phyloP scores from a whole-genome alignment of 2,113 vertebrate species.

The Nerophis lumbriciformis region DNA sequence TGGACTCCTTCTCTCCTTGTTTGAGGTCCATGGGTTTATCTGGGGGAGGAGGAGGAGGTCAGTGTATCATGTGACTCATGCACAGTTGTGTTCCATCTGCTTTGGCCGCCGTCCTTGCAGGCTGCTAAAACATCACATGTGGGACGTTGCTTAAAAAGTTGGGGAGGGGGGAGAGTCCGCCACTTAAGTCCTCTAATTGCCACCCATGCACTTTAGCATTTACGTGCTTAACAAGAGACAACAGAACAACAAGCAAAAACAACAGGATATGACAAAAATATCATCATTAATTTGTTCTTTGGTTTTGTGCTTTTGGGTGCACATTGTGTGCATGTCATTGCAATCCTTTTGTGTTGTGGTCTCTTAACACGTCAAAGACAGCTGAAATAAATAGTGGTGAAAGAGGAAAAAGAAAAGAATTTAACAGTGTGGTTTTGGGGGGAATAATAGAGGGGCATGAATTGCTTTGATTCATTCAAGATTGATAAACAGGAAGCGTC shows the following conservation, averaged over 20 bases:
- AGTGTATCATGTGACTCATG: constrained; percentile 53
- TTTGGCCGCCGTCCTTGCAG: constrained; percentile 49
- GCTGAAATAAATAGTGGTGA: background rate
- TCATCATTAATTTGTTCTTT: background rate
- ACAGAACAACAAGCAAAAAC: background rate
- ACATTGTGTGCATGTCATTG: background rate
- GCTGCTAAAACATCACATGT: constrained; percentile 35
- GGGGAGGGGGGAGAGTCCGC: constrained; percentile 20
- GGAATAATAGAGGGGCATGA: constrained; percentile 14
- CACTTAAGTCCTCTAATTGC: constrained; percentile 5
- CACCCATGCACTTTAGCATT: background rate
- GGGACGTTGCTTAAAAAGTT: constrained; percentile 18
- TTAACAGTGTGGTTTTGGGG: background rate
- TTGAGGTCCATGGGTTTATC: constrained; percentile 63
- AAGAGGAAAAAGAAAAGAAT: background rate
- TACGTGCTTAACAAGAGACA: background rate
- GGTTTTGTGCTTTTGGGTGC: background rate
- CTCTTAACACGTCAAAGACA: constrained; percentile 3
- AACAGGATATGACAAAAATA: background rate
- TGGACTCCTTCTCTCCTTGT: constrained; percentile 55
- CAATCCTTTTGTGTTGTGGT: background rate
- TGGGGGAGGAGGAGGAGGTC: constrained; percentile 48
- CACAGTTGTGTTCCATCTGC: constrained; percentile 64
- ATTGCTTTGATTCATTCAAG: constrained; percentile 8
- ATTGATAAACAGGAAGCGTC: constrained; percentile 9